Conservation (phyloP, 1,140 invertebrate genomes). For the Gonatopus flavifemur region DNA sequence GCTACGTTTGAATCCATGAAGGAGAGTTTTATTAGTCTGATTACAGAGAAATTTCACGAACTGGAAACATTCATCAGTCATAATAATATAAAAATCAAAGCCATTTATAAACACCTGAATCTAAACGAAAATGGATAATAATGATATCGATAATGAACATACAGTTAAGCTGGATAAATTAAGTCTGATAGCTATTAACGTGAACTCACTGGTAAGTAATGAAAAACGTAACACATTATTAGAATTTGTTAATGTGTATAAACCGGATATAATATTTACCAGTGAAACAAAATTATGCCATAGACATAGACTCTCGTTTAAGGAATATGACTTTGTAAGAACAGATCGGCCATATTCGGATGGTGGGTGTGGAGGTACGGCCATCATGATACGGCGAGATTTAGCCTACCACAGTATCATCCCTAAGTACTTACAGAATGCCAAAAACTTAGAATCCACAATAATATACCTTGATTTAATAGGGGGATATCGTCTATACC, state of each 20-base stretch:
- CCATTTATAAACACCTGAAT: no score
- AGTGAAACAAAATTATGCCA: slow-evolving; percentile 21
- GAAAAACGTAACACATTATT: slow-evolving; percentile 7
- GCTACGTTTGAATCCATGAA: no score
- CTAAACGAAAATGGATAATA: no score
- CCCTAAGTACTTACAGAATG: neutral
- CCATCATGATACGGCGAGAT: slow-evolving; percentile 19
- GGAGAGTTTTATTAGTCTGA: no score
- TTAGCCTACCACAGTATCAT: slow-evolving; percentile 8
- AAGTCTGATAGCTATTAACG: slow-evolving; percentile 11
- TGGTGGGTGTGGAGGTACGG: slow-evolving; percentile 20
- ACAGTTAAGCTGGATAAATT: no score
- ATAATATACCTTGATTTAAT: slow-evolving; percentile 10
- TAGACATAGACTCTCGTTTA: slow-evolving; percentile 14
- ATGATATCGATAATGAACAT: no score
- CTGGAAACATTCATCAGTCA: no score
- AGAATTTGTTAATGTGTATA: slow-evolving; percentile 10
- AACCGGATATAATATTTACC: slow-evolving; percentile 14
- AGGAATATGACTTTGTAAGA: slow-evolving; percentile 18
- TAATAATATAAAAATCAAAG: no score
- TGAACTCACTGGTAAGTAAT: slow-evolving; percentile 20
- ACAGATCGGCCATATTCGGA: slow-evolving; percentile 16
- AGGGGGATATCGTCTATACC: slow-evolving; percentile 5
- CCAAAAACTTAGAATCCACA: slow-evolving; percentile 5
- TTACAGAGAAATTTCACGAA: no score